Percentiles rank a stretch among this genome's conserved stretches.
phyloP scores from a whole-genome alignment of 2,888 invertebrate genomes.

The Arge pagana region DNA sequence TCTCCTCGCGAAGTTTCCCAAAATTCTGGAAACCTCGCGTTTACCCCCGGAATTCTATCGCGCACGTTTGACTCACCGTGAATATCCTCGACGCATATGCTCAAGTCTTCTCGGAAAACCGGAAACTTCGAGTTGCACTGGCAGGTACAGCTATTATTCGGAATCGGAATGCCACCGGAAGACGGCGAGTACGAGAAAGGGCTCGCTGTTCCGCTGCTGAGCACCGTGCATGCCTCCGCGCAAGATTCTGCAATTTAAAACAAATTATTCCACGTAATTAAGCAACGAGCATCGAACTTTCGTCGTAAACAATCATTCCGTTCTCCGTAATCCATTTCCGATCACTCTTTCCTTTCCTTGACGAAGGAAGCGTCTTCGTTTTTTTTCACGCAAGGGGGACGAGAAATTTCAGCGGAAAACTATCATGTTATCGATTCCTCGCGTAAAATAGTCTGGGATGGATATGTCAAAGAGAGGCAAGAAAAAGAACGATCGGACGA shows the following conservation, averaged over 20 bases:
- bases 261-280: too few species aligned
- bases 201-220: slow-evolving; percentile 70
- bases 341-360: too few species aligned
- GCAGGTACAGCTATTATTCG: slow-evolving; percentile 69
- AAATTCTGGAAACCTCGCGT: background rate
- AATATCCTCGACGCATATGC: slow-evolving; percentile 84
- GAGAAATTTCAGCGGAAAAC: too few species aligned
- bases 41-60: background rate
- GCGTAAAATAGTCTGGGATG: background rate
- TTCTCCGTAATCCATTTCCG: too few species aligned
- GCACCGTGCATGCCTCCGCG: slow-evolving; percentile 68
- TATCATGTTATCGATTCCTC: too few species aligned
- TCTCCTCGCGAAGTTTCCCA: background rate
- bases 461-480: background rate
- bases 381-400: too few species aligned
- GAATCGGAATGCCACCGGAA: slow-evolving; percentile 48
- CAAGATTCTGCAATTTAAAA: slow-evolving; percentile 58
- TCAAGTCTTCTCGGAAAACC: slow-evolving; percentile 82
- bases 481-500: too few species aligned
- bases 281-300: too few species aligned
- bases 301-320: too few species aligned
- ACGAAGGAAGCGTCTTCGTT: too few species aligned
- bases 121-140: slow-evolving; percentile 77
- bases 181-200: slow-evolving; percentile 59
- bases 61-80: slow-evolving; percentile 68